phyloP scores from a whole-genome alignment of 2,797 vertebrate species.

The Diplodus sargus region DNA sequence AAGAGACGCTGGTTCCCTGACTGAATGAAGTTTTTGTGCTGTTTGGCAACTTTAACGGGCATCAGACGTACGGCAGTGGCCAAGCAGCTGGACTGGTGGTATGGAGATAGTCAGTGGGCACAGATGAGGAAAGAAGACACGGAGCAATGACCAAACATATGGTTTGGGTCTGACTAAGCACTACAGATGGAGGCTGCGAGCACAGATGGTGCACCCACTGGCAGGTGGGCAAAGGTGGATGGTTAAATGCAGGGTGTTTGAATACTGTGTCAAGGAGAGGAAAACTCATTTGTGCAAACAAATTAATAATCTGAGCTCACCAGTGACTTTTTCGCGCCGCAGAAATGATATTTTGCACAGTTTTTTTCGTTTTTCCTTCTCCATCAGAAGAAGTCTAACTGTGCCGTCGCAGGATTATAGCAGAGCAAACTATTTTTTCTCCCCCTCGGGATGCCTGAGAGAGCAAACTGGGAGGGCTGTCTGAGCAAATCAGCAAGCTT shows the following conservation, averaged over 20 bases:
- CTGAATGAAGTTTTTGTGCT: slow-evolving; percentile 27
- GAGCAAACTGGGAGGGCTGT: not conserved
- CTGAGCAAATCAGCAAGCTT: slow-evolving; percentile 4
- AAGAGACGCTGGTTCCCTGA: not conserved
- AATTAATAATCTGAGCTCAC: not conserved
- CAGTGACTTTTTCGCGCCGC: not conserved
- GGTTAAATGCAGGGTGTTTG: slow-evolving; percentile 48
- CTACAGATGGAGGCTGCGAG: slow-evolving; percentile 49
- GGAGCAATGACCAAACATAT: slow-evolving; percentile 45
- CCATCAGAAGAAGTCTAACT: not conserved
- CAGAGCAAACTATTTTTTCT: not conserved
- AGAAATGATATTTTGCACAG: not conserved
- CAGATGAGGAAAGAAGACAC: slow-evolving; percentile 26
- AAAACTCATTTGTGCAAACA: slow-evolving; percentile 4
- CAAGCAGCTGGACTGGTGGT: slow-evolving; percentile 14
- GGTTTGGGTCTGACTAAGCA: slow-evolving; percentile 52
- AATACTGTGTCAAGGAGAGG: slow-evolving; percentile 16
- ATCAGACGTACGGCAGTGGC: slow-evolving; percentile 18
- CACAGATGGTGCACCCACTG: slow-evolving; percentile 64
- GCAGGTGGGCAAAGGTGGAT: slow-evolving; percentile 50
- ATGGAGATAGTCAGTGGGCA: slow-evolving; percentile 7
- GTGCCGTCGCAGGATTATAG: not conserved
- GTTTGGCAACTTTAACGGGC: slow-evolving; percentile 12
- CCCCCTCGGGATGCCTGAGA: not conserved
- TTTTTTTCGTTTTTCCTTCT: not conserved